These are phyloP conservation scores for Gobio occitaniae DNA, from an alignment of 2,797 vertebrate genomes.

Conservation along the genomic window DNA sequence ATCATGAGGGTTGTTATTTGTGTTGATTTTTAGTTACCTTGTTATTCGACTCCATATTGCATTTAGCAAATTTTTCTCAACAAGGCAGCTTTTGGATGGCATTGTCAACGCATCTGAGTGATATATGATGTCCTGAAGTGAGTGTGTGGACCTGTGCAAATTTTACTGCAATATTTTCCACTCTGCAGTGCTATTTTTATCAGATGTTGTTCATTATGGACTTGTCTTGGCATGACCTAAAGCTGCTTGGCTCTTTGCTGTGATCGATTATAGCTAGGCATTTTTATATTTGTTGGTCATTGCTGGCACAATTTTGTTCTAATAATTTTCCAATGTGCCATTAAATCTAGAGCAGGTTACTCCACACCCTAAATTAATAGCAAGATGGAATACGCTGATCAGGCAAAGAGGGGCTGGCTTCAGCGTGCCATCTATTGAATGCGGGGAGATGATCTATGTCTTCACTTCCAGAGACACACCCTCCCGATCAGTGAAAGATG, in stretches of 20 bases:
- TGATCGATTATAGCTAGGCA: constrained; percentile 27
- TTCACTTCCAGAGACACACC: constrained; percentile 54
- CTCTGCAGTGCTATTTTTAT: constrained; percentile 48
- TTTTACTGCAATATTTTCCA: constrained; percentile 51
- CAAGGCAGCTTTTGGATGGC: not conserved
- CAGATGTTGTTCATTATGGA: constrained; percentile 36
- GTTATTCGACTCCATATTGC: not conserved
- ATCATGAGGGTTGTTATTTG: not conserved
- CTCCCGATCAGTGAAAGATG: constrained; percentile 52
- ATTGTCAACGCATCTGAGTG: not conserved
- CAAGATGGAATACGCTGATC: constrained; percentile 30
- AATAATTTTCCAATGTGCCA: constrained; percentile 31
- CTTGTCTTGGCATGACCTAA: constrained; percentile 50
- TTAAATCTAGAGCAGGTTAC: constrained; percentile 24
- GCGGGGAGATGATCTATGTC: constrained; percentile 47
- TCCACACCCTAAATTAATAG: constrained; percentile 28
- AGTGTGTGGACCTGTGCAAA: constrained; percentile 35
- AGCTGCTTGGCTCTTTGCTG: constrained; percentile 31
- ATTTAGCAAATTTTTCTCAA: not conserved
- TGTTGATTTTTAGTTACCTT: not conserved
- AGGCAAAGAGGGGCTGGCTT: constrained; percentile 11
- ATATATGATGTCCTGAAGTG: constrained; percentile 33
- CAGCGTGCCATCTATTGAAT: constrained; percentile 35
- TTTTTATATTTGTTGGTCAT: constrained; percentile 44
- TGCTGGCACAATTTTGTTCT: constrained; percentile 26